These are phyloP conservation scores for Sarcophaga caerulescens DNA, from an alignment of 2,888 invertebrate species.

Conservation along the genomic window DNA sequence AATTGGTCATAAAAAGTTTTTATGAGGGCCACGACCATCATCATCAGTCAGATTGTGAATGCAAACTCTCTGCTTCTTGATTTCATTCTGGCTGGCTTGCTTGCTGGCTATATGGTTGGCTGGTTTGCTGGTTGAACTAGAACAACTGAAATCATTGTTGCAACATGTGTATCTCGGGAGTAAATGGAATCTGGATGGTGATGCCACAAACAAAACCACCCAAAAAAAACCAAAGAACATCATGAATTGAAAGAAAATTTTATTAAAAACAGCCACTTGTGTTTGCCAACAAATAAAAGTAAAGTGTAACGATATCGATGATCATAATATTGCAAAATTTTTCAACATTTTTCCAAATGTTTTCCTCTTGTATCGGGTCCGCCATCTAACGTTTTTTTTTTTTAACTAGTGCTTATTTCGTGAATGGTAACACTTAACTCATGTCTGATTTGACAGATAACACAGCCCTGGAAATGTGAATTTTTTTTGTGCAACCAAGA, in stretches of 20 bases:
- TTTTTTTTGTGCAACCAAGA: too few relatives aligned
- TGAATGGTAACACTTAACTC: too few relatives aligned
- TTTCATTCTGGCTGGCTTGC: not conserved
- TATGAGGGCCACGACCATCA: constrained; percentile 76
- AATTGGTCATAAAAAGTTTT: constrained; percentile 80
- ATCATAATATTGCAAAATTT: not conserved
- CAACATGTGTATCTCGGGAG: not conserved
- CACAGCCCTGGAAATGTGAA: too few relatives aligned
- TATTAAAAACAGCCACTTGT: constrained; percentile 35
- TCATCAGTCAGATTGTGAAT: constrained; percentile 49
- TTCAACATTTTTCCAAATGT: not conserved
- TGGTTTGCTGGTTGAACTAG: not conserved
- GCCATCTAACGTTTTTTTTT: too few relatives aligned
- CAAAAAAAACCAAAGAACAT: too few relatives aligned
- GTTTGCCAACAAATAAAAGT: constrained; percentile 29
- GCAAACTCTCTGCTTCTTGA: constrained; percentile 50
- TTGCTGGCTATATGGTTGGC: not conserved
- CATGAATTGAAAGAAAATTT: not conserved
- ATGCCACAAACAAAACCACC: not conserved
- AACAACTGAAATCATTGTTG: not conserved
- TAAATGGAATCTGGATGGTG: not conserved
- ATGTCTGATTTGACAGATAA: too few relatives aligned
- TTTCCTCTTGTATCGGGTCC: not conserved
- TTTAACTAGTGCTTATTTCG: too few relatives aligned
- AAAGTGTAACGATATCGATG: not conserved